Conservation (phyloP, 2,113 vertebrate genomes). For the Cranoglanis bouderius region DNA sequence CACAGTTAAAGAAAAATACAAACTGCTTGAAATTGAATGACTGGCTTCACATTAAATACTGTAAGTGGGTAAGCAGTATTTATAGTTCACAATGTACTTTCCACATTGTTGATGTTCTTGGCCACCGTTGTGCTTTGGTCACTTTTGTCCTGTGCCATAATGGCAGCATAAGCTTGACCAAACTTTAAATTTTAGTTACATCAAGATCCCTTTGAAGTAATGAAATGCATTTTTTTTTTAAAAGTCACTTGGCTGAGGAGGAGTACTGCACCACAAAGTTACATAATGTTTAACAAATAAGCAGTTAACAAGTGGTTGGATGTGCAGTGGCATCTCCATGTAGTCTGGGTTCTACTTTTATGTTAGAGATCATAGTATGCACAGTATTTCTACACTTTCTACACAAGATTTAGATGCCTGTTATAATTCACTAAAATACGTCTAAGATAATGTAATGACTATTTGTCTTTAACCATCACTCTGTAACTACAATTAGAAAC, state of each 20-base stretch:
- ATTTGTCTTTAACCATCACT: background rate
- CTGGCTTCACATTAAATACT: conserved; percentile 22
- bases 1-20: conserved; percentile 18
- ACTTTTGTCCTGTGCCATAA: conserved; percentile 29
- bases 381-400: background rate
- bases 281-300: background rate
- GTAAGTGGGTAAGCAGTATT: conserved; percentile 21
- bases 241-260: background rate
- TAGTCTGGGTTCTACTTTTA: background rate
- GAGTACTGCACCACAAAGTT: background rate
- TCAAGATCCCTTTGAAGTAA: conserved; percentile 37
- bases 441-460: background rate
- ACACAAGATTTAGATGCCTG: background rate
- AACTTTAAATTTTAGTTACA: conserved; percentile 41
- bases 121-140: conserved; percentile 28
- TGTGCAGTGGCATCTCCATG: background rate
- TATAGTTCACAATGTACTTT: conserved; percentile 42
- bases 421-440: background rate
- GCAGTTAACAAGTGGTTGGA: background rate
- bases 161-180: conserved; percentile 23
- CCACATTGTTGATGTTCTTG: conserved; percentile 29
- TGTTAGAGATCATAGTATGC: background rate
- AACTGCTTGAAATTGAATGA: background rate
- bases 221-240: background rate
- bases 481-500: background rate